Evolutionary conservation across 2,888 invertebrate species (phyloP).

Genomic region (Heliconius charithonia): DNA sequence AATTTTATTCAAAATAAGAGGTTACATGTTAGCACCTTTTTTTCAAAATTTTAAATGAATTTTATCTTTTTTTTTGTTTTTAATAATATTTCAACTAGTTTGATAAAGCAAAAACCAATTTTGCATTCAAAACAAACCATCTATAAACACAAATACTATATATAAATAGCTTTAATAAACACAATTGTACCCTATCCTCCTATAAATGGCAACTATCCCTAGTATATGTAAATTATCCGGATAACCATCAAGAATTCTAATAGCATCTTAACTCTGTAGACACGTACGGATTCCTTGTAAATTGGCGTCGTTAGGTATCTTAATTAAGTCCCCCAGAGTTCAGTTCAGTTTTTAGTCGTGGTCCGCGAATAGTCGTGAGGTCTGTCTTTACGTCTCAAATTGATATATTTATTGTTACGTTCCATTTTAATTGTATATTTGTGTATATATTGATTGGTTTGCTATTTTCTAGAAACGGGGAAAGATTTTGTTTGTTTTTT

Average conservation of each 20-base stretch:
- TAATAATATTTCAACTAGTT: too few species aligned
- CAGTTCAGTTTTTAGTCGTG: slow-evolving; percentile 70
- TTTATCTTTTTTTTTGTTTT: too few species aligned
- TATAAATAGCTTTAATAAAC: slow-evolving; percentile 7
- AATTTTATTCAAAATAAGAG: too few species aligned
- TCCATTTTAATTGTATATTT: slow-evolving; percentile 22
- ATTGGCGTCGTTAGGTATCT: slow-evolving; percentile 78
- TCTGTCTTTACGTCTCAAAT: slow-evolving; percentile 22
- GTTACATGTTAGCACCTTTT: too few species aligned
- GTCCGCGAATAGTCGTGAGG: slow-evolving; percentile 48
- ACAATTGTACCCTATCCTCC: slow-evolving; percentile 7
- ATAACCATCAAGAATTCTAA: slow-evolving; percentile 57
- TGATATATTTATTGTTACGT: slow-evolving; percentile 22
- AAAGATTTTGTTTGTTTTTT: too few species aligned
- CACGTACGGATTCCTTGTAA: slow-evolving; percentile 75
- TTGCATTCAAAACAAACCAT: background rate
- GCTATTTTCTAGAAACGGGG: background rate
- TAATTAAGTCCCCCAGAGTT: slow-evolving; percentile 72
- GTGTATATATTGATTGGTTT: background rate
- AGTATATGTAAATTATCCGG: slow-evolving; percentile 43
- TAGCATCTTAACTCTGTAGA: slow-evolving; percentile 65
- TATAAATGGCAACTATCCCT: slow-evolving; percentile 18
- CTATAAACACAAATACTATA: background rate
- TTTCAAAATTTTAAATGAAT: too few species aligned
- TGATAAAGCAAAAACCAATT: background rate